Evolutionary conservation across 2,113 vertebrate species (phyloP).

Genomic region (Saguinus midas): DNA sequence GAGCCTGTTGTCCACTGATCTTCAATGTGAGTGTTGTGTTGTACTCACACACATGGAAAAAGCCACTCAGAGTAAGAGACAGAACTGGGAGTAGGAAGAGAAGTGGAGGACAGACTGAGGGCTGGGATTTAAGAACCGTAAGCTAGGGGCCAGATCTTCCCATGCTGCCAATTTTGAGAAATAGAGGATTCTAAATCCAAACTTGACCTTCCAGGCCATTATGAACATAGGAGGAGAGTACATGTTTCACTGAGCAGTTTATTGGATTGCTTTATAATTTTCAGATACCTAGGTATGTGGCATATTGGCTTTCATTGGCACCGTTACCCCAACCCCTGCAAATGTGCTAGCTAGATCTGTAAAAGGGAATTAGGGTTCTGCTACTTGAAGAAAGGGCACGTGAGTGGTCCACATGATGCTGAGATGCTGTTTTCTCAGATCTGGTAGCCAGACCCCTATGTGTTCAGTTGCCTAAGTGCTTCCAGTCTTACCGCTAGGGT

Average conservation of each 20-base stretch:
- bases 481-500: neutral
- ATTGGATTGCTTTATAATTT: neutral
- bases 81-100: neutral
- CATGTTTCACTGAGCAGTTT: neutral
- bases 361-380: neutral
- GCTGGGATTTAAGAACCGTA: neutral
- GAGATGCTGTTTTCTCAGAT: neutral
- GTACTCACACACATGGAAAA: neutral
- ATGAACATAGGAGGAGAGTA: neutral
- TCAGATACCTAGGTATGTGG: too few relatives aligned
- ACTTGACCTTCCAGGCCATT: neutral
- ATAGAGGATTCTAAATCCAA: neutral
- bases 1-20: neutral
- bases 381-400: neutral
- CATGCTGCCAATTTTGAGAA: neutral
- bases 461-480: too few relatives aligned
- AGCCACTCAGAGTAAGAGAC: neutral
- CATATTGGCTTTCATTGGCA: too few relatives aligned
- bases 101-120: neutral
- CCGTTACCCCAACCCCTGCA: neutral
- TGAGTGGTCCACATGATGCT: neutral
- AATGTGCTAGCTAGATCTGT: neutral
- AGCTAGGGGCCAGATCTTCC: neutral
- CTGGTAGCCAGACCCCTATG: too few relatives aligned
- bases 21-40: neutral